These are phyloP conservation scores for Endotricha flammealis DNA, from an alignment of 2,888 invertebrate genomes.

Conservation along the genomic window DNA sequence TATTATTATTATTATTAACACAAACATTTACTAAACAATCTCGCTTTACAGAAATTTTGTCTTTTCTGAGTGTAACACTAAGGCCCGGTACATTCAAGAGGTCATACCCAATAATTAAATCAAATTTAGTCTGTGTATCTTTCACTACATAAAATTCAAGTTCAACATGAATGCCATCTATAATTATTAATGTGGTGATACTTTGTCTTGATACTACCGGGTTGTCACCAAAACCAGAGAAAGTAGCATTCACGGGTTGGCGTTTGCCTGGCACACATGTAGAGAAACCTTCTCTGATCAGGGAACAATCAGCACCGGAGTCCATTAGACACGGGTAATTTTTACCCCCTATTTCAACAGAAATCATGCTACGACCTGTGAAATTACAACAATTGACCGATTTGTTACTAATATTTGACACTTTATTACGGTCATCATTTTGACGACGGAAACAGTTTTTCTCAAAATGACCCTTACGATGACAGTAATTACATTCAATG, in stretches of 20 bases:
- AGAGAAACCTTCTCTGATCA: conserved; percentile 19
- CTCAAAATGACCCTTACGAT: conserved; percentile 2
- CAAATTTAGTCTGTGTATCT: conserved; percentile 11
- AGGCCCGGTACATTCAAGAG: conserved; percentile 11
- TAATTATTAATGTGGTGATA: neutral
- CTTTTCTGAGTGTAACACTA: conserved; percentile 5
- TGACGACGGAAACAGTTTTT: conserved; percentile 6
- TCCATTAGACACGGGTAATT: conserved; percentile 16
- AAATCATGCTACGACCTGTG: neutral
- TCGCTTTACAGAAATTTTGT: conserved; percentile 1
- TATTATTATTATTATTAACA: neutral
- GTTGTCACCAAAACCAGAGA: conserved; percentile 1
- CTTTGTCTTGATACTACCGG: neutral
- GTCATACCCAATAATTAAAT: conserved; percentile 12
- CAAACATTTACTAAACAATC: neutral
- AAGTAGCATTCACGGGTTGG: neutral
- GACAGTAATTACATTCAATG: neutral
- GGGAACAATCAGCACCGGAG: conserved; percentile 24
- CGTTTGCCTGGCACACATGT: conserved; percentile 15
- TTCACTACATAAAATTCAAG: conserved; percentile 8
- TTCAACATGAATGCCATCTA: conserved; percentile 3
- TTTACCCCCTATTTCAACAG: neutral
- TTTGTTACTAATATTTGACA: too few species aligned
- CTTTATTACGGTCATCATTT: conserved; percentile 1
- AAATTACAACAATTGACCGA: neutral